Evolutionary conservation across 2,113 vertebrate species (phyloP), one percentile per base, ranked within the genome.

Genomic region (Heliornis fulica): DNA sequence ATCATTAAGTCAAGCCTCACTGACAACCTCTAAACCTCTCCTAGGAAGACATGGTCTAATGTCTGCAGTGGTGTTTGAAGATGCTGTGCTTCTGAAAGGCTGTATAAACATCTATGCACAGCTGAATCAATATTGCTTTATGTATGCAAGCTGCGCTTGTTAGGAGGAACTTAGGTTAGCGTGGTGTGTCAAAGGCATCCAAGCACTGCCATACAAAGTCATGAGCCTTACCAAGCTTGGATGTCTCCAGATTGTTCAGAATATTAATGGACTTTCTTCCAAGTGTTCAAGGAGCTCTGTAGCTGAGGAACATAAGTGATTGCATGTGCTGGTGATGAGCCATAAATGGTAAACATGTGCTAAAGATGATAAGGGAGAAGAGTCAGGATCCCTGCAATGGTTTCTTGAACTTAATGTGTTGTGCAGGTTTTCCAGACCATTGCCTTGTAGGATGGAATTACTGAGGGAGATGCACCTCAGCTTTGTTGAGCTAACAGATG

Each of bases 281-380:
- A n/a, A n/a, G n/a, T n/a, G n/a, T n/a, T n/a, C n/a, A n/a, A n/a
- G n/a, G n/a, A n/a, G n/a, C n/a, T n/a, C n/a, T n/a, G n/a, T n/a
- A n/a, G n/a, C n/a, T n/a, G n/a, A n/a, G n/a, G 87, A 54, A 29
- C 74, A 2, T 43, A 76, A 96, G 83, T 26, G 83, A 94, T 87
- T 94, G 95, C 3, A 8, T 70, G 92, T 94, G 93, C 70, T 87
- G 74, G 75, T 96, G 92, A 94, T 92, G 89, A 95, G 81, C 90
- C 81, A 86, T 87, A 87, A 93, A 89, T 34, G 4, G 85, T 95
- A 90, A 97, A 89, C 71, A 46, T 96, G 94, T 97, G 93, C 89
- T 89, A 43, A 36, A 87, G 91, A 89, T 82, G 96, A 96, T 93
- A 94, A 96, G 95, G 61, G 89, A 94, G 57, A 93, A 32, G 41